Evolutionary conservation across 2,797 vertebrate genomes (phyloP).

Genomic region (Eulemur coronatus): DNA sequence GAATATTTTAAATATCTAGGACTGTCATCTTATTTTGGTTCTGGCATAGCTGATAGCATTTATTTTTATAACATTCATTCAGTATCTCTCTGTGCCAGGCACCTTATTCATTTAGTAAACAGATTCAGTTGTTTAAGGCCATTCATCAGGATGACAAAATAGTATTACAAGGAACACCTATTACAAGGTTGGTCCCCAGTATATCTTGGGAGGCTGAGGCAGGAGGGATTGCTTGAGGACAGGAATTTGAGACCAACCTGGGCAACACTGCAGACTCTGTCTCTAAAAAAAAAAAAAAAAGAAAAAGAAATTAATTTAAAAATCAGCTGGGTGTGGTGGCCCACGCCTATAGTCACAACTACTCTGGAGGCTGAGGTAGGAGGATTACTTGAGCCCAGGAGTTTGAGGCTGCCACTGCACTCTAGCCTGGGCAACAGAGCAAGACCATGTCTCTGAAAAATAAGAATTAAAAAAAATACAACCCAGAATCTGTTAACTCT

Average conservation of each 20-base stretch:
- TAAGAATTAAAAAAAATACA: neutral
- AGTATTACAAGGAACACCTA: neutral
- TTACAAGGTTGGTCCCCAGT: neutral
- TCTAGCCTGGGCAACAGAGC: neutral
- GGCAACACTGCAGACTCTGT: too few species aligned
- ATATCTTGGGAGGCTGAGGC: neutral
- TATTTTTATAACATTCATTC: neutral
- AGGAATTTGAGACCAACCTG: too few species aligned
- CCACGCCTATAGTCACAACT: too few species aligned
- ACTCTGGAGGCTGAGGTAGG: neutral
- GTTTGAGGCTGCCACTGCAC: neutral
- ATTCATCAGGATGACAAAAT: neutral
- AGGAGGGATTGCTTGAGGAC: too few species aligned
- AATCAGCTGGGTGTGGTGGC: too few species aligned
- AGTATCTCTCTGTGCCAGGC: neutral
- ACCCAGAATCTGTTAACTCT: neutral
- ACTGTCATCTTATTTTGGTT: neutral
- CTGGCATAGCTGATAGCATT: neutral
- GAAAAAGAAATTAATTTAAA: too few species aligned
- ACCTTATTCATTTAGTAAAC: neutral
- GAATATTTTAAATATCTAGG: neutral
- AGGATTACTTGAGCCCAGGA: neutral
- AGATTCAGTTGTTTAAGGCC: constrained; percentile 4
- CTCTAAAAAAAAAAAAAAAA: too few species aligned
- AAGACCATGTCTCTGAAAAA: neutral